phyloP scores from a whole-genome alignment of 2,113 vertebrate species.

The Cepphus grylle region DNA sequence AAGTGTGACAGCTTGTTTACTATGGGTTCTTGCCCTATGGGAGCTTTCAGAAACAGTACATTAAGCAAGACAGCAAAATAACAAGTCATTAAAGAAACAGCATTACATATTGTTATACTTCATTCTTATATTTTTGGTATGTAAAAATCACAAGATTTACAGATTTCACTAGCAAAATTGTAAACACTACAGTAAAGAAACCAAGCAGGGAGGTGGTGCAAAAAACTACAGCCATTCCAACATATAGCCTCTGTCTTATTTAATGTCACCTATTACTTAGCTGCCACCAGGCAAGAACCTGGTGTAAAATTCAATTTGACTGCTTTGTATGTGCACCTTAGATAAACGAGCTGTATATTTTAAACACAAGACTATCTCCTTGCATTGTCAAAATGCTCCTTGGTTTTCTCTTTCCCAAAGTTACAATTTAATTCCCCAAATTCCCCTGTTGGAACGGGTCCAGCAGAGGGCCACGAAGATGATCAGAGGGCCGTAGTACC shows the following conservation, averaged over 20 bases:
- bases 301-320: background rate
- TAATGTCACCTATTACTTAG: background rate
- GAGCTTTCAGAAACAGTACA: constrained; percentile 24
- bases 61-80: background rate
- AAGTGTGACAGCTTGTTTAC: constrained; percentile 42
- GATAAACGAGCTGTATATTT: background rate
- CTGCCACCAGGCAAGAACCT: background rate
- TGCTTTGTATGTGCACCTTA: background rate
- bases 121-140: background rate
- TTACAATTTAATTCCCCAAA: background rate
- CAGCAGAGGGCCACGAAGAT: too few species aligned
- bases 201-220: background rate
- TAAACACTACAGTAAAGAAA: background rate
- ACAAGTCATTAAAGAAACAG: background rate
- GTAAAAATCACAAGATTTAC: background rate
- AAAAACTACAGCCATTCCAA: background rate
- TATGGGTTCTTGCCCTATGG: background rate
- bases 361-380: background rate
- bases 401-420: background rate
- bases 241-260: background rate
- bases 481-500: too few species aligned
- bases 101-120: background rate
- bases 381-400: background rate
- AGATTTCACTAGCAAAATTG: background rate
- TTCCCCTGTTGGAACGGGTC: too few species aligned